Evolutionary conservation across 2,113 vertebrate species (phyloP), one percentile per base, ranked within the genome.

Genomic region (Sinocyclocheilus anophthalmus): DNA sequence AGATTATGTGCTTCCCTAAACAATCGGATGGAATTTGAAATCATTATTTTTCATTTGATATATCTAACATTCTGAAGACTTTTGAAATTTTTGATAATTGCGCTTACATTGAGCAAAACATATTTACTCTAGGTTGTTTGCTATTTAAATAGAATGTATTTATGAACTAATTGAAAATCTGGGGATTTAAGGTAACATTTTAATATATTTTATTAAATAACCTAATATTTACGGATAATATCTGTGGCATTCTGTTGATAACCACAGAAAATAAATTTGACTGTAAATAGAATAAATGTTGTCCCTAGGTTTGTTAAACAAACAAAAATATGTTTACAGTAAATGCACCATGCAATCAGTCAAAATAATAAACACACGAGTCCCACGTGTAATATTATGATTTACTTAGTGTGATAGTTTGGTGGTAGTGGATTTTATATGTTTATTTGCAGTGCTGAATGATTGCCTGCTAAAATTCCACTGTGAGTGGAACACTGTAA

Each of bases 391-490:
- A 12, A 42, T 11, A 4, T 42, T 20, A 70, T 3, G 33, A 4
- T 72, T 72, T 42, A 72, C 18, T 72, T 22, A 72, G 73, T 4
- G 70, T 76, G 73, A 26, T n/a, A 26, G 73, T 16, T 76, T 16
- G 73, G 12, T n/a, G n/a, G 42, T 16, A 48, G 42, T 8, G n/a
- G 26, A 76, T 26, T 76, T 24, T 26, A 50, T 5, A 76, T 73
- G 14, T 76, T 50, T 76, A 72, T 72, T 72, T 72, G 69, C 69
- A 22, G 69, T 22, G 69, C 69, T 72, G 69, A 42, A 75, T 48
- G 39, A 75, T 24, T 75, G 2, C 42, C 42, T 24, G 22, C 42
- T 48, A 24, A 24, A 22, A 0, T 30, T 55, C 48, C 75, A 50
- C 14, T 76, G 42, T 53, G 14, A 20, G 14, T 11, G n/a, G 18